These are phyloP conservation scores for Cotesia congregata DNA, from an alignment of 2,888 invertebrate species.

Conservation along the genomic window DNA sequence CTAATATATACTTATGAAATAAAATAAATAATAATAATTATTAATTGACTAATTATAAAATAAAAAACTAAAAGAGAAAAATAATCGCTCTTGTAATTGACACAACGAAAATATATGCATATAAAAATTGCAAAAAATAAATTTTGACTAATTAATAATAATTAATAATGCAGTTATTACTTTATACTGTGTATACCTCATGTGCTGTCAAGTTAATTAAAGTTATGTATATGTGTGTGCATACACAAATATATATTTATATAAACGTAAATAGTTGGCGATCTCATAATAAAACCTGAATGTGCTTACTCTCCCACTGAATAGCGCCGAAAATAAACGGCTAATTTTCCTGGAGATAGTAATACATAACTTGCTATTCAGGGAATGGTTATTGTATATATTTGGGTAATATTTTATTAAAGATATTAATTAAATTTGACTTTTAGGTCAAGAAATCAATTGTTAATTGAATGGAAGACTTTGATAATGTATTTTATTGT, in stretches of 20 bases:
- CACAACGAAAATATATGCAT: constrained; percentile 52
- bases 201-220: constrained; percentile 32
- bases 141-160: constrained; percentile 22
- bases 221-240: not conserved
- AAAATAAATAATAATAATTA: constrained; percentile 11
- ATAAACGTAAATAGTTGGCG: not conserved
- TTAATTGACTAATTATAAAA: constrained; percentile 27
- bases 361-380: no score
- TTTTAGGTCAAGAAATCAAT: no score
- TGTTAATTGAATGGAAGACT: no score
- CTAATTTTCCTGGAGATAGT: no score
- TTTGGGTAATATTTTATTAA: no score
- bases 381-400: no score
- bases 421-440: no score
- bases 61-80: constrained; percentile 27
- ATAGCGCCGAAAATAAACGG: no score
- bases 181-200: constrained; percentile 48
- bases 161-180: constrained; percentile 19
- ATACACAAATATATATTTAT: not conserved
- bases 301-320: no score
- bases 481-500: no score
- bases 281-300: no score
- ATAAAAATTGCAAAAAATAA: constrained; percentile 22
- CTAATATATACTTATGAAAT: constrained; percentile 8
- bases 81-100: constrained; percentile 44